Conservation (phyloP, 2,113 vertebrate genomes). For the Elgaria multicarinata region DNA sequence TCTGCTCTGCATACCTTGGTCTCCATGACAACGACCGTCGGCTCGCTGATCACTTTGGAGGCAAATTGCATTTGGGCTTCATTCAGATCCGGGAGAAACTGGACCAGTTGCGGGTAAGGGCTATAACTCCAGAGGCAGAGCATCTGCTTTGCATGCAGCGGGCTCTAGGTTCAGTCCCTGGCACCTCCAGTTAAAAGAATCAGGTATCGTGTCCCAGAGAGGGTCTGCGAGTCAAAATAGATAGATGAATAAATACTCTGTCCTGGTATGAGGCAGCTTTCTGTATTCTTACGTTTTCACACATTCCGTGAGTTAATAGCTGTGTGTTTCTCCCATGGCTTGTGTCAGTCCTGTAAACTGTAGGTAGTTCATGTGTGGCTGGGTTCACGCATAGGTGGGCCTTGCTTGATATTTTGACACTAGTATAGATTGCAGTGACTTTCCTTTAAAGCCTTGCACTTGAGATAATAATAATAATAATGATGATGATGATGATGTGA, state of each 20-base stretch:
- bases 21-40: conserved; percentile 98
- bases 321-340: not conserved
- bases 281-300: conserved; percentile 28
- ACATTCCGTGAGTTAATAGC: not conserved
- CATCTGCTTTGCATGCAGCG: not conserved
- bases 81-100: conserved; percentile 98
- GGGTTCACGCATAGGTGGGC: too few relatives aligned
- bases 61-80: conserved; percentile 97
- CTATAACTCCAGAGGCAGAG: not conserved
- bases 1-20: conserved; percentile 97
- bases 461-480: too few relatives aligned
- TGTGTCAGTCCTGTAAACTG: not conserved
- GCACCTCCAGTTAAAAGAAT: not conserved
- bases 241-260: not conserved
- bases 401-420: not conserved
- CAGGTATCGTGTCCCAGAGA: not conserved
- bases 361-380: not conserved
- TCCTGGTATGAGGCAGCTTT: too few relatives aligned
- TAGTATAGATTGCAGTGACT: not conserved
- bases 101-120: conserved; percentile 90
- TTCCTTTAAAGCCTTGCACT: not conserved
- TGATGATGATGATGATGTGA: too few relatives aligned
- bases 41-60: conserved; percentile 97
- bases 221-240: not conserved
- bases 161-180: too few relatives aligned